Evolutionary conservation across 2,888 invertebrate species (phyloP).

Genomic region (Meghimatium bilineatum): DNA sequence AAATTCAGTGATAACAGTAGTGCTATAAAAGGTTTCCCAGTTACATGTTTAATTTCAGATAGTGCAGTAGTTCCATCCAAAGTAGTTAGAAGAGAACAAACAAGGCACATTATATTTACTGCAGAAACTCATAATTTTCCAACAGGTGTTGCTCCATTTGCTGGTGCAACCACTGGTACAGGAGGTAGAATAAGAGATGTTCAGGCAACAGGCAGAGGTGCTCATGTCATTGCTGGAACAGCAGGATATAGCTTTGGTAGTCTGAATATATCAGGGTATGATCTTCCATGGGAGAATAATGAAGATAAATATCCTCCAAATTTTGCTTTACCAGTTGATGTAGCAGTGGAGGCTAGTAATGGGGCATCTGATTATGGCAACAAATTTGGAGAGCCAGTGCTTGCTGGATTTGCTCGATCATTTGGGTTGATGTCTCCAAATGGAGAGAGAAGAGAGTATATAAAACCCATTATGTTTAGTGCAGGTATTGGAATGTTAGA

Average conservation of each 20-base stretch:
- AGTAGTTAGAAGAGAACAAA: conserved; percentile 79
- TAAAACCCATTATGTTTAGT: conserved; percentile 99
- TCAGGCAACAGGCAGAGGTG: conserved; percentile 95
- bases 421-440: conserved; percentile 85
- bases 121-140: conserved; percentile 98
- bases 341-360: conserved; percentile 96
- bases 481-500: conserved; percentile 96
- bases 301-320: conserved; percentile 87
- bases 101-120: conserved; percentile 95
- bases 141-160: conserved; percentile 94
- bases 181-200: conserved; percentile 97
- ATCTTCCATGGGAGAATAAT: conserved; percentile 90
- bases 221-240: conserved; percentile 94
- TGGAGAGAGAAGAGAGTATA: conserved; percentile 89
- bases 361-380: conserved; percentile 99
- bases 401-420: conserved; percentile 92
- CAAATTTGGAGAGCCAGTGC: conserved; percentile 97
- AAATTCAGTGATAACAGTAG: conserved; percentile 98
- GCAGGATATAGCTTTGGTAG: conserved; percentile 98
- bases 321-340: conserved; percentile 92
- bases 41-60: conserved; percentile 84
- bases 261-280: conserved; percentile 90
- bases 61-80: conserved; percentile 83
- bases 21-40: conserved; percentile 90
- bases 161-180: conserved; percentile 98